These are phyloP conservation scores for Platycheirus rosarum DNA, from an alignment of 2,888 invertebrate species.

Conservation along the genomic window DNA sequence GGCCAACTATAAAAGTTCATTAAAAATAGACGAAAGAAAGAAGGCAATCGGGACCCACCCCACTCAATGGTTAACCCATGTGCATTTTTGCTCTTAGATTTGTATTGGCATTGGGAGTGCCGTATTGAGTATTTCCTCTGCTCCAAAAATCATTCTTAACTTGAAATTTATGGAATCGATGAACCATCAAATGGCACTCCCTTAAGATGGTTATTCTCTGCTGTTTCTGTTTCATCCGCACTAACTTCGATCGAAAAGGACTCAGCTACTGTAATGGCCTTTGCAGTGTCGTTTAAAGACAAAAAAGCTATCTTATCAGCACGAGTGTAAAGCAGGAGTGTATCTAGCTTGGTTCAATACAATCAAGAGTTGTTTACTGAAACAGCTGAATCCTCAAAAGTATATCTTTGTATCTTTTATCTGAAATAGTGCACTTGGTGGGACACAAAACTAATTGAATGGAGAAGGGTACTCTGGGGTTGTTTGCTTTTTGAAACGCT, in stretches of 20 bases:
- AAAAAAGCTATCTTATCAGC: background rate
- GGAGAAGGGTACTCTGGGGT: constrained; percentile 16
- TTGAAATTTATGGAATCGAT: constrained; percentile 38
- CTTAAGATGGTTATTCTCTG: constrained; percentile 18
- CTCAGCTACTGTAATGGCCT: constrained; percentile 24
- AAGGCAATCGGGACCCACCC: constrained; percentile 54
- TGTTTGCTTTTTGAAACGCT: constrained; percentile 20
- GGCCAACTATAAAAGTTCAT: constrained; percentile 53
- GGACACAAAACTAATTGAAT: constrained; percentile 37
- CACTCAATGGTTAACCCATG: constrained; percentile 40
- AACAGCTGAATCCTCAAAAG: constrained; percentile 10
- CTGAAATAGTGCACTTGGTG: constrained; percentile 4
- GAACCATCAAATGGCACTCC: constrained; percentile 42
- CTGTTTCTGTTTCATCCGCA: constrained; percentile 17
- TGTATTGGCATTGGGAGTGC: constrained; percentile 53
- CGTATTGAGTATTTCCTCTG: constrained; percentile 21
- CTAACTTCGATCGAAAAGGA: constrained; percentile 14
- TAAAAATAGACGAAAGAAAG: constrained; percentile 61
- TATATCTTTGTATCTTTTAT: constrained; percentile 29
- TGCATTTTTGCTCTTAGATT: constrained; percentile 28
- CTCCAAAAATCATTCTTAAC: constrained; percentile 15
- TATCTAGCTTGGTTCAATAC: constrained; percentile 8
- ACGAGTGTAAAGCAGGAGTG: constrained; percentile 8
- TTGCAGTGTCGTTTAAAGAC: constrained; percentile 14
- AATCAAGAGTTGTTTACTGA: constrained; percentile 9